phyloP scores from a whole-genome alignment of 2,113 vertebrate species.

The Grammomys dolichurus region DNA sequence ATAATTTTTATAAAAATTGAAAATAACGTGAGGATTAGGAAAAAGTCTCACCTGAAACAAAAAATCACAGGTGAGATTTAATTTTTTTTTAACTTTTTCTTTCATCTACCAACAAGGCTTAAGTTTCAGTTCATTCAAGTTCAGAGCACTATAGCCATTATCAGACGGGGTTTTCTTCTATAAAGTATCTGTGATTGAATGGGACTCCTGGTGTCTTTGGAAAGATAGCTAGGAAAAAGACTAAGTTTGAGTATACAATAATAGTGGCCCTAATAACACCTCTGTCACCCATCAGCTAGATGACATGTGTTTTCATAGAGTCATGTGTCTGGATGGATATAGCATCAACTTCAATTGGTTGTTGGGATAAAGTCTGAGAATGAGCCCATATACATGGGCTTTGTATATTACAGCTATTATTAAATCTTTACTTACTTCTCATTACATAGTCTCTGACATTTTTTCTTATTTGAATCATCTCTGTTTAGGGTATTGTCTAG shows the following conservation, averaged over 20 bases:
- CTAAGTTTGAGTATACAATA: neutral
- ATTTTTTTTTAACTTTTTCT: neutral
- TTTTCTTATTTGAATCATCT: neutral
- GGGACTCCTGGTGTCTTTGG: neutral
- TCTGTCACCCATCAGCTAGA: neutral
- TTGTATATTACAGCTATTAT: neutral
- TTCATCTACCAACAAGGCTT: neutral
- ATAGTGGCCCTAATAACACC: neutral
- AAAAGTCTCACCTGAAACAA: conserved; percentile 43
- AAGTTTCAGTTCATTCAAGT: neutral
- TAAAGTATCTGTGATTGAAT: neutral
- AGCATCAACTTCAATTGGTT: neutral
- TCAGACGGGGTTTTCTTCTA: neutral
- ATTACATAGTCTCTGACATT: neutral
- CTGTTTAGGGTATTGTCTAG: neutral
- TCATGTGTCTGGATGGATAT: neutral
- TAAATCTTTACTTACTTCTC: conserved; percentile 20
- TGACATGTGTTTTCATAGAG: neutral
- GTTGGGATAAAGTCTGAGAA: neutral
- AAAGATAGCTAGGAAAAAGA: neutral
- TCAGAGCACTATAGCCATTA: neutral
- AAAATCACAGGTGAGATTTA: neutral
- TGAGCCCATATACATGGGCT: neutral
- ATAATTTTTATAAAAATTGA: conserved; percentile 5
- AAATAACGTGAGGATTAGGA: neutral